Percentiles rank a stretch among this genome's conserved stretches.
phyloP scores from a whole-genome alignment of 2,113 vertebrate species.

The Nothobranchius kuhntae region DNA sequence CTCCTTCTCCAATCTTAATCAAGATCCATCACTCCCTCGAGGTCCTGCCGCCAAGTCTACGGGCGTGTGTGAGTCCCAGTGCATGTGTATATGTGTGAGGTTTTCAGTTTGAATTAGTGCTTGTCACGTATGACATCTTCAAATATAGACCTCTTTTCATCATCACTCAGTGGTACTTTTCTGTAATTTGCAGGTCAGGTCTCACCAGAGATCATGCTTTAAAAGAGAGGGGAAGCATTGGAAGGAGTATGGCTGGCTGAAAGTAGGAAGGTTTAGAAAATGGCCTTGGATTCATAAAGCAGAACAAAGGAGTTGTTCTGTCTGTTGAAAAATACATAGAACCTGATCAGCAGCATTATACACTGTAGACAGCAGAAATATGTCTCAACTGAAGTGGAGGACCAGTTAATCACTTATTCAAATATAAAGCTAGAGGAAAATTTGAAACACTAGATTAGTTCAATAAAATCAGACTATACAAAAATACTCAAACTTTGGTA shows the following conservation, averaged over 20 bases:
- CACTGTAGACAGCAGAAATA: too few species aligned
- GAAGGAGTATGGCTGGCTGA: slow-evolving; percentile 7
- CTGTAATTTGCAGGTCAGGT: slow-evolving; percentile 36
- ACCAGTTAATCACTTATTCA: too few species aligned
- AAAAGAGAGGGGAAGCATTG: slow-evolving; percentile 26
- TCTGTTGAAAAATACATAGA: too few species aligned
- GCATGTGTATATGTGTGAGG: slow-evolving; percentile 30
- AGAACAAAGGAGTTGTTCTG: too few species aligned
- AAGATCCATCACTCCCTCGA: slow-evolving; percentile 66
- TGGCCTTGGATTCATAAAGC: too few species aligned
- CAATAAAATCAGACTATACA: too few species aligned
- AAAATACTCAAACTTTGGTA: too few species aligned
- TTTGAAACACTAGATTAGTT: too few species aligned
- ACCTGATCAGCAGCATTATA: too few species aligned
- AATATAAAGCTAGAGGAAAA: too few species aligned
- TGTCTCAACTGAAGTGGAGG: too few species aligned
- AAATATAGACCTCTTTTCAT: slow-evolving; percentile 57
- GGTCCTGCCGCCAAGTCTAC: slow-evolving; percentile 10
- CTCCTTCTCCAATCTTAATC: slow-evolving; percentile 59
- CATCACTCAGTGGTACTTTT: slow-evolving; percentile 33
- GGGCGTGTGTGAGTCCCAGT: slow-evolving; percentile 3
- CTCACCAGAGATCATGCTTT: slow-evolving; percentile 32
- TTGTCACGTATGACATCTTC: slow-evolving; percentile 45
- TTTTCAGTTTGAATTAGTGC: slow-evolving; percentile 63
- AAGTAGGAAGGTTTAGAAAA: too few species aligned